These are phyloP conservation scores for Chrysolina oricalcia DNA, from an alignment of 2,888 invertebrate genomes.

Conservation along the genomic window DNA sequence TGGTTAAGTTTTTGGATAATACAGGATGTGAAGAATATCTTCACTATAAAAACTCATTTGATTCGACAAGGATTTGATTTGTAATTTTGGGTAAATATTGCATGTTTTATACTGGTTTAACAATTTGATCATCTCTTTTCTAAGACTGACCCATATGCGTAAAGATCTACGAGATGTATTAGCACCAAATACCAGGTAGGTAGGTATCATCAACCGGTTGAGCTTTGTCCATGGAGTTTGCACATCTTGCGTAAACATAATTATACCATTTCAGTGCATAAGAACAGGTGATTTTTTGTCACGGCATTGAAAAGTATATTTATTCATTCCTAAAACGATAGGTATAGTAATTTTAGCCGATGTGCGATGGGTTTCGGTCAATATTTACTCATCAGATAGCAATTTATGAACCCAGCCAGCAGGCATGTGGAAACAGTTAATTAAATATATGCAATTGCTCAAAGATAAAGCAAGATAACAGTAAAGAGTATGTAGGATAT, in stretches of 20 bases:
- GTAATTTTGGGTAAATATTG: neutral
- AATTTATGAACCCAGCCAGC: neutral
- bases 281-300: slow-evolving; percentile 1
- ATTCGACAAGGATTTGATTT: too few relatives aligned
- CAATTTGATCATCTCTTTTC: too few relatives aligned
- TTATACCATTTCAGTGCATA: slow-evolving; percentile 4
- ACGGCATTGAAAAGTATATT: neutral
- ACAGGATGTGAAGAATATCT: too few relatives aligned
- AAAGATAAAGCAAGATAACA: slow-evolving; percentile 53
- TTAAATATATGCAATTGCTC: slow-evolving; percentile 49
- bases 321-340: neutral
- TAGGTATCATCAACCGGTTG: neutral
- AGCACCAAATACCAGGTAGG: neutral
- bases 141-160: neutral
- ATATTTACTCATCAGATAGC: slow-evolving; percentile 16
- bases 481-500: slow-evolving; percentile 43
- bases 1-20: too few relatives aligned
- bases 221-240: slow-evolving; percentile 21
- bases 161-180: neutral
- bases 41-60: too few relatives aligned
- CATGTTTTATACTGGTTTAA: too few relatives aligned
- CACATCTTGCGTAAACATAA: slow-evolving; percentile 15
- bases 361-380: neutral
- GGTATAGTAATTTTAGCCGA: neutral
- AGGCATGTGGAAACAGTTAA: slow-evolving; percentile 43